phyloP scores from a whole-genome alignment of 1,140 invertebrate genomes.

The Nasonia vitripennis region DNA sequence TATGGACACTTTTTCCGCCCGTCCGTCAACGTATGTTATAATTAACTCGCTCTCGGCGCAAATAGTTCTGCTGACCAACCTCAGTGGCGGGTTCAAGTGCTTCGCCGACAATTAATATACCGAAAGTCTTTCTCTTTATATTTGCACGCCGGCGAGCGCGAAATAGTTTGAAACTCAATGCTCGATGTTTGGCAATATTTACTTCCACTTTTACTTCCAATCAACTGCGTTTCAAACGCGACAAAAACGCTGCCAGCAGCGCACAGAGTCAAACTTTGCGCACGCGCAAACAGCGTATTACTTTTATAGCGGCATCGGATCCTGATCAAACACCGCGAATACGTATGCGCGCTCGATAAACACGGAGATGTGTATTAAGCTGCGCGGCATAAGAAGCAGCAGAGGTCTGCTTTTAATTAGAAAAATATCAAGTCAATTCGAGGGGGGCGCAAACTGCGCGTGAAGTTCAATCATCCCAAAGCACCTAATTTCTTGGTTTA shows the following conservation, averaged over 20 bases:
- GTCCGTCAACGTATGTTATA: background rate
- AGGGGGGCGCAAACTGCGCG: background rate
- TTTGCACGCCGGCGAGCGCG: background rate
- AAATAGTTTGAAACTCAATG: background rate
- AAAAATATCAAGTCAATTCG: background rate
- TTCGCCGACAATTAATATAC: background rate
- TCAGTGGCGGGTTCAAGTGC: background rate
- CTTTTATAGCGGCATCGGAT: too few species aligned
- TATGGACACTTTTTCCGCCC: background rate
- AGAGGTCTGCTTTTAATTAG: background rate
- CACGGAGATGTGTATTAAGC: too few species aligned
- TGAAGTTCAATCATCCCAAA: slow-evolving; percentile 7
- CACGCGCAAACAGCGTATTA: background rate
- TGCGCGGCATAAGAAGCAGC: too few species aligned
- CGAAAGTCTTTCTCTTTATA: background rate
- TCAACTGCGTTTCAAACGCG: background rate
- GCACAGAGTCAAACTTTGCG: background rate
- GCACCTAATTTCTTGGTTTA: slow-evolving; percentile 10
- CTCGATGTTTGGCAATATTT: background rate
- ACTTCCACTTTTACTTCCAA: background rate
- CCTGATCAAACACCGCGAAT: too few species aligned
- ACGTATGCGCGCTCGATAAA: too few species aligned
- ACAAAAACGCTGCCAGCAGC: too few species aligned
- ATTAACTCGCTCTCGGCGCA: background rate
- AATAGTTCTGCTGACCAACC: background rate